Evolutionary conservation across 92 coral and sea anemone species (phyloP).

Genomic region (Zoanthus sansibaricus): DNA sequence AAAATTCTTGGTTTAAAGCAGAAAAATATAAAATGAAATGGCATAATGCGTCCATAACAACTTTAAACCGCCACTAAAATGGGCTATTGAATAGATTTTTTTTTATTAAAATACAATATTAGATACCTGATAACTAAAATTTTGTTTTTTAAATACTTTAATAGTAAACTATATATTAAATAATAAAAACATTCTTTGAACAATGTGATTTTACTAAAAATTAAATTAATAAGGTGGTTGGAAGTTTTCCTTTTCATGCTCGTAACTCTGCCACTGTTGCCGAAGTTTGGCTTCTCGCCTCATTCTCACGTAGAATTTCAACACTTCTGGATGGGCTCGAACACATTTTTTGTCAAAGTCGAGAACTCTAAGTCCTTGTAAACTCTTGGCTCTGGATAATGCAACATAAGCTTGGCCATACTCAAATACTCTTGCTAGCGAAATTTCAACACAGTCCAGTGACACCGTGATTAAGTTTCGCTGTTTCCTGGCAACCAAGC

Average conservation of each 20-base stretch:
- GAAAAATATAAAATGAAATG: no score
- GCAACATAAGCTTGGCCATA: conserved; percentile 99
- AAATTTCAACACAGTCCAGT: conserved; percentile 95
- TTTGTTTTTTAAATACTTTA: no score
- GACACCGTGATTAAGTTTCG: no score
- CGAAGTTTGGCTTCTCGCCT: conserved; percentile 69
- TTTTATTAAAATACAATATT: no score
- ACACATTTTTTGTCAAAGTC: conserved; percentile 95
- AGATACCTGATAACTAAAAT: no score
- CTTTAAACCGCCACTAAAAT: no score
- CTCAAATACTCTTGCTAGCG: conserved; percentile 94
- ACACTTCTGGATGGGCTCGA: conserved; percentile 92
- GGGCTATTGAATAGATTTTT: no score
- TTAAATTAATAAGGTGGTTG: background rate
- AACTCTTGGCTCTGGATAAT: conserved; percentile 91
- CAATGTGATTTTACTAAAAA: background rate
- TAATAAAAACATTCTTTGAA: background rate
- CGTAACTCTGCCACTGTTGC: conserved; percentile 56
- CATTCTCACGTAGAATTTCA: conserved; percentile 84
- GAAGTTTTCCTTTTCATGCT: conserved; percentile 15
- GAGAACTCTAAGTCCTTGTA: conserved; percentile 88
- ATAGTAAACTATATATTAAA: background rate
- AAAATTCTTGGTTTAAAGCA: no score
- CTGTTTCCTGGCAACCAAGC: no score
- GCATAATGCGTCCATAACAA: no score